Conservation (phyloP, 2,113 vertebrate genomes). For the Pungitius pungitius region DNA sequence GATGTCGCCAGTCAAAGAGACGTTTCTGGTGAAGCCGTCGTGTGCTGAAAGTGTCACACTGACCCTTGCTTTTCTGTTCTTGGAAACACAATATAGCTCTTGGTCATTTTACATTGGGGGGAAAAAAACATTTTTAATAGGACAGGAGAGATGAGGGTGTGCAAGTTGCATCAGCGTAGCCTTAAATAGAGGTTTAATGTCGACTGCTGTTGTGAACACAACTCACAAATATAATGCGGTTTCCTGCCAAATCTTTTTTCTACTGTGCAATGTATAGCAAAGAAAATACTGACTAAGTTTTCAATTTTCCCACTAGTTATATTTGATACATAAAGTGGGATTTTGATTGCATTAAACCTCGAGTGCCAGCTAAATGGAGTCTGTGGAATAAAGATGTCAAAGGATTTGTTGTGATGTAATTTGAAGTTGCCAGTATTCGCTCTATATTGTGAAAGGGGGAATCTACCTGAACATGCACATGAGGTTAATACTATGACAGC, state of each 20-base stretch:
- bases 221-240: constrained; percentile 32
- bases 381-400: constrained; percentile 65
- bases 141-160: constrained; percentile 2
- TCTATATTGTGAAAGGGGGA: background rate
- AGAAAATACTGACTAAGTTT: constrained; percentile 61
- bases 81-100: constrained; percentile 11
- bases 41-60: constrained; percentile 14
- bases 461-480: background rate
- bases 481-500: background rate
- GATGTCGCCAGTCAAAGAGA: constrained; percentile 34
- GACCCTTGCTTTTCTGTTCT: constrained; percentile 58
- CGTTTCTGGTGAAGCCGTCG: constrained; percentile 22
- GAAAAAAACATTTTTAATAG: constrained; percentile 13
- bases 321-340: constrained; percentile 52
- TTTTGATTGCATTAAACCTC: constrained; percentile 37
- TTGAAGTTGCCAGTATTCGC: background rate
- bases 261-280: constrained; percentile 61
- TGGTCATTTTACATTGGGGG: constrained; percentile 20
- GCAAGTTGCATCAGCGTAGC: constrained; percentile 19
- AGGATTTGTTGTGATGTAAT: constrained; percentile 25
- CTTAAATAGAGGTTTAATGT: constrained; percentile 26
- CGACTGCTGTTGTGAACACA: constrained; percentile 28
- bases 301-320: constrained; percentile 58
- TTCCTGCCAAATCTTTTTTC: constrained; percentile 28
- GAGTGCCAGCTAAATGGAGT: constrained; percentile 30